Conservation (phyloP, 2,888 invertebrate species). For the Mesorhabditis sp. region DNA sequence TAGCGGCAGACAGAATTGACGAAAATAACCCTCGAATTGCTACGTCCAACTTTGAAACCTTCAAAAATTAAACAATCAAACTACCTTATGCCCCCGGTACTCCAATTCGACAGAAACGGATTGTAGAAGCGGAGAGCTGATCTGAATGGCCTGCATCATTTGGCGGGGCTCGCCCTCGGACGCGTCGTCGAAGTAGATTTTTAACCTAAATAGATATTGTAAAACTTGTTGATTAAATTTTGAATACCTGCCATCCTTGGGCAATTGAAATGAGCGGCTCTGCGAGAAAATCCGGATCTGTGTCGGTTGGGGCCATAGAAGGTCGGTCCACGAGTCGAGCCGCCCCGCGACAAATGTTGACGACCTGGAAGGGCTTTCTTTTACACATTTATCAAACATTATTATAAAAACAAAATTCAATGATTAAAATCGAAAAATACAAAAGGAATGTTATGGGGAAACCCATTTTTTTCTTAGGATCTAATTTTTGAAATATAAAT, state of each 20-base stretch:
- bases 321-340: conserved; percentile 61
- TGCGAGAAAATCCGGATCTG: conserved; percentile 57
- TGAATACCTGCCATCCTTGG: conserved; percentile 28
- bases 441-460: background rate
- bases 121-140: conserved; percentile 32
- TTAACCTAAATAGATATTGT: conserved; percentile 23
- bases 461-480: too few species aligned
- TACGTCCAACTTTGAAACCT: too few species aligned
- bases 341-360: background rate
- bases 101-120: conserved; percentile 40
- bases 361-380: conserved; percentile 14
- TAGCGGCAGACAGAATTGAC: too few species aligned
- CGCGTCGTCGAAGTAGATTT: conserved; percentile 46
- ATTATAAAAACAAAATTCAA: background rate
- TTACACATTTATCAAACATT: conserved; percentile 25
- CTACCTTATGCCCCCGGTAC: conserved; percentile 40
- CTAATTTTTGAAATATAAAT: too few species aligned
- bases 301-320: conserved; percentile 69
- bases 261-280: conserved; percentile 22
- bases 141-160: conserved; percentile 46
- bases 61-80: background rate
- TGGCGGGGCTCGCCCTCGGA: conserved; percentile 38
- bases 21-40: too few species aligned
- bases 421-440: background rate
- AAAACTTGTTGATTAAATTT: background rate